These are phyloP conservation scores for Dyspetes luteomarginatus DNA, from an alignment of 2,888 invertebrate genomes.

Conservation along the genomic window DNA sequence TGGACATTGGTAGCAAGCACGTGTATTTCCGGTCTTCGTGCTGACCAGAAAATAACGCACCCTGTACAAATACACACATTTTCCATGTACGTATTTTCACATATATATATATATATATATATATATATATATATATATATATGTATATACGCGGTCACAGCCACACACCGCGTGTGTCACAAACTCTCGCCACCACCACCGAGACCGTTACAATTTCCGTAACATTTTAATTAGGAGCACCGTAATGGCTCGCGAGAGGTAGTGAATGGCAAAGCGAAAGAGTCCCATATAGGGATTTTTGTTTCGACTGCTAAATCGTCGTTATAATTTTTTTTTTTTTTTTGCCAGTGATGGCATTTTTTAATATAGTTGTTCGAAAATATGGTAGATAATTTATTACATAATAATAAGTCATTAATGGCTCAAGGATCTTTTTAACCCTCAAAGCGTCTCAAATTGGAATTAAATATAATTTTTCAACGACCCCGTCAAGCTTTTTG, in stretches of 20 bases:
- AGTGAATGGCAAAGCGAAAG: constrained; percentile 4
- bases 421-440: no score
- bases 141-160: not conserved
- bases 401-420: no score
- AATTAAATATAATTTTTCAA: no score
- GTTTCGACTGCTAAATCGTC: constrained; percentile 41
- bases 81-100: not conserved
- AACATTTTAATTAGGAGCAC: constrained; percentile 81
- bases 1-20: constrained; percentile 1
- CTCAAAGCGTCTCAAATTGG: no score
- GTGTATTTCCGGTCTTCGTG: constrained; percentile 49
- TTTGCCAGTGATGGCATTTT: no score
- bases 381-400: no score
- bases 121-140: not conserved
- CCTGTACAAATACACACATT: constrained; percentile 16
- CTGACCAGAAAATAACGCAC: constrained; percentile 19
- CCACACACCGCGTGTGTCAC: constrained; percentile 37
- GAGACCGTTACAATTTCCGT: constrained; percentile 78
- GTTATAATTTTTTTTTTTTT: constrained; percentile 6
- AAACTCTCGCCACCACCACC: constrained; percentile 67
- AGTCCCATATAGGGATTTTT: not conserved
- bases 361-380: no score
- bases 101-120: not conserved
- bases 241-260: constrained; percentile 75
- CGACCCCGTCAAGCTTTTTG: no score